phyloP scores from a whole-genome alignment of 2,888 invertebrate species.

The Scotopteryx bipunctaria region DNA sequence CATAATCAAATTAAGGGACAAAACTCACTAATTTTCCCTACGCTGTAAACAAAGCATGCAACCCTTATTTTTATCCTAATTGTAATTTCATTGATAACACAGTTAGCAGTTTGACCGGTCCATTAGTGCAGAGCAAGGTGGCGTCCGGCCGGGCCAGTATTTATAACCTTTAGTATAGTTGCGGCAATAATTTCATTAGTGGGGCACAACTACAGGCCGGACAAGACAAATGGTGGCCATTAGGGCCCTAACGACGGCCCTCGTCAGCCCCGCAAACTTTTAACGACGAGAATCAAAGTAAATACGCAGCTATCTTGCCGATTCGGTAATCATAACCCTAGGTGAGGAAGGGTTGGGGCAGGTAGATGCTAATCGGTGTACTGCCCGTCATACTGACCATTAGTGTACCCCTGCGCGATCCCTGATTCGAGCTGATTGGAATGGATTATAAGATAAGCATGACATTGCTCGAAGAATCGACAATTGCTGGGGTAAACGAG shows the following conservation, averaged over 20 bases:
- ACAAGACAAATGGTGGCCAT: constrained; percentile 84
- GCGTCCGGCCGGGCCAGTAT: constrained; percentile 75
- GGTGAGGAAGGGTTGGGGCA: constrained; percentile 66
- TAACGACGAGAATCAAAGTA: constrained; percentile 84
- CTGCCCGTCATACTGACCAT: constrained; percentile 47
- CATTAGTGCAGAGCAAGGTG: constrained; percentile 82
- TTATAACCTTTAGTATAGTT: constrained; percentile 83
- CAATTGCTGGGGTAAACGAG: too few species aligned
- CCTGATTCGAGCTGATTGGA: constrained; percentile 17
- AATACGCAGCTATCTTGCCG: constrained; percentile 81
- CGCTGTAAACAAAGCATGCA: constrained; percentile 66
- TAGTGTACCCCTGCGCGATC: constrained; percentile 26
- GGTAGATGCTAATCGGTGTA: constrained; percentile 57
- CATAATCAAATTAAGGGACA: constrained; percentile 26
- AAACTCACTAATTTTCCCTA: constrained; percentile 50
- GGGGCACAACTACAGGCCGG: constrained; percentile 81
- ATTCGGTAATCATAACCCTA: constrained; percentile 78
- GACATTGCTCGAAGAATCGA: too few species aligned
- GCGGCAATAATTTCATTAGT: constrained; percentile 84
- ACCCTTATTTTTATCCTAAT: constrained; percentile 81
- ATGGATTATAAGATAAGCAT: constrained; percentile 14
- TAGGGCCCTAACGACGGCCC: constrained; percentile 81
- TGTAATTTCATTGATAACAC: constrained; percentile 84
- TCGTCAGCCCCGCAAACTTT: constrained; percentile 79
- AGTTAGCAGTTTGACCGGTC: constrained; percentile 84